Evolutionary conservation across 2,888 invertebrate genomes (phyloP).

Genomic region (Eristalinus aeneus): DNA sequence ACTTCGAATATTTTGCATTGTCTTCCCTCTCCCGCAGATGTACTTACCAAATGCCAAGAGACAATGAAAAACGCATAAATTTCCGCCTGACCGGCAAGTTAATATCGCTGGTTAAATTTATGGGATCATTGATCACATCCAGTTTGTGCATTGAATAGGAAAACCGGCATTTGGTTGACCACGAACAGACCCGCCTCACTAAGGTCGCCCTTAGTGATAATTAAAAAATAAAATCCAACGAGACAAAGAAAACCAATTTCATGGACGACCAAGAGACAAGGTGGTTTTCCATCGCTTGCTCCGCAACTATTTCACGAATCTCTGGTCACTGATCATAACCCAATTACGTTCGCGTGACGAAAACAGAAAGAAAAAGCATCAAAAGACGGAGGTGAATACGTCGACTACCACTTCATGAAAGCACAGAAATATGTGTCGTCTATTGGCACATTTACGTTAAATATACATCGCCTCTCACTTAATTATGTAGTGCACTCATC

Average conservation of each 20-base stretch:
- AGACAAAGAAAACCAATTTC: constrained; percentile 9
- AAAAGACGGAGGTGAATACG: not conserved
- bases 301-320: not conserved
- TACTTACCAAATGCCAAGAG: not conserved
- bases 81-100: not conserved
- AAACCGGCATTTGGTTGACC: not conserved
- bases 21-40: too few relatives aligned
- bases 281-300: not conserved
- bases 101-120: not conserved
- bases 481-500: not conserved
- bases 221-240: not conserved
- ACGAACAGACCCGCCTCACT: not conserved
- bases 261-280: not conserved
- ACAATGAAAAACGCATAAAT: too few relatives aligned
- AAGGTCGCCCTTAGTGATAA: constrained; percentile 3
- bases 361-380: not conserved
- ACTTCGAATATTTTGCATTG: too few relatives aligned
- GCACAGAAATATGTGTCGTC: not conserved
- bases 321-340: not conserved
- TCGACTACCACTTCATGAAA: not conserved
- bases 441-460: not conserved
- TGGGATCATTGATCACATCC: constrained; percentile 1
- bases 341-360: not conserved
- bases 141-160: not conserved
- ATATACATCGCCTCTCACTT: not conserved